Conservation (phyloP, 2,888 invertebrate genomes). For the Pomacea canaliculata region DNA sequence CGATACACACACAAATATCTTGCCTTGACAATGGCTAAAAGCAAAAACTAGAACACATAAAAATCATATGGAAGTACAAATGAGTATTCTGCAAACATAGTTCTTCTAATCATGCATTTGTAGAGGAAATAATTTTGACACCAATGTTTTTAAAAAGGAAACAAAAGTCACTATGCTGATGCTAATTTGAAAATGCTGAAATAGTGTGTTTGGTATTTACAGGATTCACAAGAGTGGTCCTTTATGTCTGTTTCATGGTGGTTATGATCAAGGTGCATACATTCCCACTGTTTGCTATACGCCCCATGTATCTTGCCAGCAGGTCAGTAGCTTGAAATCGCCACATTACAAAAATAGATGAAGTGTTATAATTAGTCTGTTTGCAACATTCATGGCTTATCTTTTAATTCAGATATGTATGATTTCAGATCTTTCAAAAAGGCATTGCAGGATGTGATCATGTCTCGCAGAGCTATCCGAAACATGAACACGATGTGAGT, state of each 20-base stretch:
- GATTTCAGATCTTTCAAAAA: constrained; percentile 89
- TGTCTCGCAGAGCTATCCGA: constrained; percentile 94
- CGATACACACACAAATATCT: no score
- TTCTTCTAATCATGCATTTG: no score
- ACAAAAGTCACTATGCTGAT: neutral
- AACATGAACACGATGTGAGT: constrained; percentile 94
- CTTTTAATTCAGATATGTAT: no score
- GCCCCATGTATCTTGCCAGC: constrained; percentile 99
- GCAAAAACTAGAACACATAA: neutral
- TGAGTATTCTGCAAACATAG: no score
- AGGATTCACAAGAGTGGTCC: constrained; percentile 78
- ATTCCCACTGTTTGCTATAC: constrained; percentile 95
- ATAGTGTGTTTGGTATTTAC: constrained; percentile 46
- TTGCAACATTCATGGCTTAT: no score
- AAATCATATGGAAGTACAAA: neutral
- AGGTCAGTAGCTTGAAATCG: constrained; percentile 74
- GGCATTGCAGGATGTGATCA: constrained; percentile 88
- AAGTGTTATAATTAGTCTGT: neutral
- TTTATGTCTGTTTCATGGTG: constrained; percentile 92
- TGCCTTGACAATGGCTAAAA: no score
- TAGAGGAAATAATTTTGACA: no score
- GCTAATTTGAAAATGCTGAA: constrained; percentile 2
- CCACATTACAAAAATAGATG: neutral
- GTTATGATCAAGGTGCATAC: constrained; percentile 98
- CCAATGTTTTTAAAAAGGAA: no score